Evolutionary conservation across 2,797 vertebrate genomes (phyloP).

Genomic region (Apodemus agrarius): DNA sequence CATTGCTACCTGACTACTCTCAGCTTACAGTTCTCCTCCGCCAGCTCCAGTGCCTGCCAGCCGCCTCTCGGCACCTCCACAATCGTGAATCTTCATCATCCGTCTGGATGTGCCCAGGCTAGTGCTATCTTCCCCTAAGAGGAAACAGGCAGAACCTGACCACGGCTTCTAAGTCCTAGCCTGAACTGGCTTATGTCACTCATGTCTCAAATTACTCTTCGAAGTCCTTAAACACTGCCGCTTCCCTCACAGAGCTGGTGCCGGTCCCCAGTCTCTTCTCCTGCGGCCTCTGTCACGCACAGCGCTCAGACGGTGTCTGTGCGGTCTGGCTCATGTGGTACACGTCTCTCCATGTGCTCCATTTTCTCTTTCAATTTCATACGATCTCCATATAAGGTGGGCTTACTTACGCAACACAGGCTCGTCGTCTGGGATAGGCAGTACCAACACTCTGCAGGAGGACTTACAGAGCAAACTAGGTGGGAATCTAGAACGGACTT

Average conservation of each 20-base stretch:
- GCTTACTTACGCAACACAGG: background rate
- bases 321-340: background rate
- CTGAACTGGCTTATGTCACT: background rate
- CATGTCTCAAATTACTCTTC: background rate
- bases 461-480: background rate
- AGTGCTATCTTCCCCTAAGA: background rate
- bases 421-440: background rate
- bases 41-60: background rate
- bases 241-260: background rate
- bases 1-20: background rate
- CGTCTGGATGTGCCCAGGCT: background rate
- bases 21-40: background rate
- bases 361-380: conserved; percentile 41
- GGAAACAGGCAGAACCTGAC: background rate
- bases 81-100: background rate
- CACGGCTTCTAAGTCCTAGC: background rate
- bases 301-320: background rate
- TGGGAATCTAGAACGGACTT: background rate
- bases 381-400: background rate
- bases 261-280: background rate
- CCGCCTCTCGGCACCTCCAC: background rate
- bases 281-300: background rate
- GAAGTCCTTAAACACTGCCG: background rate
- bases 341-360: background rate
- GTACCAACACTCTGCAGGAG: background rate